Conservation (phyloP, 2,113 vertebrate genomes). For the Chlorocebus sabaeus region DNA sequence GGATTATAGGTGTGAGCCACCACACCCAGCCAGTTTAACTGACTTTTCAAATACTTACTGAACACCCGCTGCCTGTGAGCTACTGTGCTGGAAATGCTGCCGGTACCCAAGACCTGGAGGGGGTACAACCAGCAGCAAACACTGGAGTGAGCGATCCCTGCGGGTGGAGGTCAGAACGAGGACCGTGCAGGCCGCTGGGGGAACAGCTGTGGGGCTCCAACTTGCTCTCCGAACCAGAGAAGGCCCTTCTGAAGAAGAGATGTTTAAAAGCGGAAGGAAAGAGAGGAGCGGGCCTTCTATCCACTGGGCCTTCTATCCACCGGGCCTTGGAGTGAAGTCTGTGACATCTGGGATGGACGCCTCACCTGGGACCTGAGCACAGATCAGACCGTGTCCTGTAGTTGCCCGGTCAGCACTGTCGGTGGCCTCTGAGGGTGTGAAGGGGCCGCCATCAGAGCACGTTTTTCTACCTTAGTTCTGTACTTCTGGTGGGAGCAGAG, state of each 20-base stretch:
- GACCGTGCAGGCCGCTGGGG: fast-evolving
- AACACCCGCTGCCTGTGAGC: not conserved
- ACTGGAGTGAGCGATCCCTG: too few species aligned
- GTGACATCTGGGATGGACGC: not conserved
- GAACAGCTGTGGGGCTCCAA: not conserved
- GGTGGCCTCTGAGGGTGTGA: not conserved
- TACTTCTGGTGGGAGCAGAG: not conserved
- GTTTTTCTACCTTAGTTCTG: not conserved
- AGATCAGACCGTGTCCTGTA: not conserved
- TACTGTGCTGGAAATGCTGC: too few species aligned
- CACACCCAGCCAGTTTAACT: not conserved
- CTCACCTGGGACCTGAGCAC: too few species aligned
- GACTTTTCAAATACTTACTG: not conserved
- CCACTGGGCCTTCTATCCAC: fast-evolving
- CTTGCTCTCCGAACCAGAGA: not conserved
- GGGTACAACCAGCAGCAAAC: fast-evolving
- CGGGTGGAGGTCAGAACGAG: not conserved
- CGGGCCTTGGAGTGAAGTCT: not conserved
- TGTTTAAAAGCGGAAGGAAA: not conserved
- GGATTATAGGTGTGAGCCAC: too few species aligned
- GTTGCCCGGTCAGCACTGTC: not conserved
- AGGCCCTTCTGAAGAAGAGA: not conserved
- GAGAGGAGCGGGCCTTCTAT: not conserved
- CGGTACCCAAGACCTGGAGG: too few species aligned
- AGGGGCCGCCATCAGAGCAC: not conserved